Evolutionary conservation across 1,140 invertebrate genomes (phyloP).

Genomic region (Drosophila lacteicornis): DNA sequence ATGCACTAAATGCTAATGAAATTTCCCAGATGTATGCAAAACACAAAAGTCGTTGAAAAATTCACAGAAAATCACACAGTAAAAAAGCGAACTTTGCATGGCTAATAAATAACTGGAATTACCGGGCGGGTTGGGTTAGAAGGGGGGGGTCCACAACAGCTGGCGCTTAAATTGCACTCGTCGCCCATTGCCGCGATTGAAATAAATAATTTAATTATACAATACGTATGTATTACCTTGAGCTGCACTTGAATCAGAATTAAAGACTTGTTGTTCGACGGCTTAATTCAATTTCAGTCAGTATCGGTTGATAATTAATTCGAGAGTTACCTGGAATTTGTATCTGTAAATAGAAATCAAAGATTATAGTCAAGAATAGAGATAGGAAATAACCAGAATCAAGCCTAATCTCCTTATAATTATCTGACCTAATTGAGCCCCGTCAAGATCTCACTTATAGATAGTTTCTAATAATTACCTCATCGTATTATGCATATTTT

Average conservation of each 20-base stretch:
- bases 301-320: background rate
- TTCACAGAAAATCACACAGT: slow-evolving; percentile 20
- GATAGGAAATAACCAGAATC: background rate
- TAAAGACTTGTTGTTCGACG: background rate
- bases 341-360: slow-evolving; percentile 4
- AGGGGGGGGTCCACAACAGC: slow-evolving; percentile 16
- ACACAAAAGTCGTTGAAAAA: slow-evolving; percentile 13
- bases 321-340: background rate
- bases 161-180: slow-evolving; percentile 35
- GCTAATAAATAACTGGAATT: slow-evolving; percentile 29
- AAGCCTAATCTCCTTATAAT: background rate
- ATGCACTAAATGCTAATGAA: background rate
- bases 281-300: background rate
- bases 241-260: slow-evolving; percentile 10
- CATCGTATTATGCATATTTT: background rate
- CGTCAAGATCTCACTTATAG: background rate
- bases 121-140: background rate
- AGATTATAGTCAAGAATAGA: background rate
- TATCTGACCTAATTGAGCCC: background rate
- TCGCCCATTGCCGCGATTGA: slow-evolving; percentile 22
- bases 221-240: slow-evolving; percentile 20
- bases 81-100: slow-evolving; percentile 25
- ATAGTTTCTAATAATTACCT: background rate
- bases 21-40: slow-evolving; percentile 19
- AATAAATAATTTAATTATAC: slow-evolving; percentile 28